phyloP scores from a whole-genome alignment of 2,113 vertebrate genomes.

The Thermophis baileyi region DNA sequence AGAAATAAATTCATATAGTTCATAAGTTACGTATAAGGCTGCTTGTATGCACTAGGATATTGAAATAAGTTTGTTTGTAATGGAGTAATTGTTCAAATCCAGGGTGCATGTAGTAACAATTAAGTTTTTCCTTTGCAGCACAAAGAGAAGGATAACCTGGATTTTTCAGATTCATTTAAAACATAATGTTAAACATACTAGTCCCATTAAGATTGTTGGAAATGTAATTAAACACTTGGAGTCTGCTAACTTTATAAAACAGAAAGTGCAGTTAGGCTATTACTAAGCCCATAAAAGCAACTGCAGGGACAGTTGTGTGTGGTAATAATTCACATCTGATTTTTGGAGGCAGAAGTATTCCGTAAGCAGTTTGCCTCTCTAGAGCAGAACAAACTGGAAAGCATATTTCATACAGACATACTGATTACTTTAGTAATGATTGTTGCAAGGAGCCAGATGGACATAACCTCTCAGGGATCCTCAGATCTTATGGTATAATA shows the following conservation, averaged over 20 bases:
- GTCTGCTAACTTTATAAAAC: slow-evolving; percentile 61
- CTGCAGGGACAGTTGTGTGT: slow-evolving; percentile 38
- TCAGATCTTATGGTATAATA: background rate
- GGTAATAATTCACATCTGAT: slow-evolving; percentile 58
- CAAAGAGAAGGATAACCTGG: slow-evolving; percentile 32
- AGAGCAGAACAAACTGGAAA: slow-evolving; percentile 15
- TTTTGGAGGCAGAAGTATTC: slow-evolving; percentile 49
- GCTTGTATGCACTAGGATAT: background rate
- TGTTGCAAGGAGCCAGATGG: background rate
- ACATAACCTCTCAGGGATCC: background rate
- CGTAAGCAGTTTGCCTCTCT: slow-evolving; percentile 42
- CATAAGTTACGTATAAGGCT: background rate
- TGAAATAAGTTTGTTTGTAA: slow-evolving; percentile 40
- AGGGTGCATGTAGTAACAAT: slow-evolving; percentile 19
- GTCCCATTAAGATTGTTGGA: slow-evolving; percentile 56
- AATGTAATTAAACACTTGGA: slow-evolving; percentile 69
- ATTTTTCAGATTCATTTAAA: slow-evolving; percentile 65
- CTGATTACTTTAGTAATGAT: background rate
- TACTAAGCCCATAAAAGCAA: slow-evolving; percentile 62
- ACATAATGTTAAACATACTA: slow-evolving; percentile 63
- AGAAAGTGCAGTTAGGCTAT: slow-evolving; percentile 56
- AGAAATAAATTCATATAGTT: background rate
- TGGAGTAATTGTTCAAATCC: slow-evolving; percentile 8
- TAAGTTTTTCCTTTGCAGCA: slow-evolving; percentile 10
- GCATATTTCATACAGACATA: background rate